Evolutionary conservation across 2,888 invertebrate species (phyloP).

Genomic region (Melanostoma mellinum): DNA sequence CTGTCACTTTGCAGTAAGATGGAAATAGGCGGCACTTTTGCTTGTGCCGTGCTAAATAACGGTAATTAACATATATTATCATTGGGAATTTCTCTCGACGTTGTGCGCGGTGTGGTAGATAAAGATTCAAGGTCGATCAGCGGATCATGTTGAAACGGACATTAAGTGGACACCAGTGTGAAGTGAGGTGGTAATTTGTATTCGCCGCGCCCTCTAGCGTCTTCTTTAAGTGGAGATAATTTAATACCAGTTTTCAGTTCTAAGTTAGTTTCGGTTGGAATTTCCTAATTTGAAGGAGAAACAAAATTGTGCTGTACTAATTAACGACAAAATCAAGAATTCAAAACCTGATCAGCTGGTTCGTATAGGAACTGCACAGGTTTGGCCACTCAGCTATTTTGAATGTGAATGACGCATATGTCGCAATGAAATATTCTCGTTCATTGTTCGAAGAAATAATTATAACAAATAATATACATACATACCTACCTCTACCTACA

Average conservation of each 20-base stretch:
- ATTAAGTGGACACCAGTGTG: constrained; percentile 15
- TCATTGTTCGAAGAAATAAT: constrained; percentile 52
- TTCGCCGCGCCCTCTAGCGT: constrained; percentile 10
- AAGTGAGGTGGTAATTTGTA: constrained; percentile 14
- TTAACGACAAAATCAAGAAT: constrained; percentile 48
- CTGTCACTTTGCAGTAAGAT: constrained; percentile 37
- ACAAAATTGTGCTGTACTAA: constrained; percentile 21
- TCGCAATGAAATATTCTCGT: constrained; percentile 44
- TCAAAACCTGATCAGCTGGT: constrained; percentile 64
- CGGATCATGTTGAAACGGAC: constrained; percentile 20
- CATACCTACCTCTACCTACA: neutral
- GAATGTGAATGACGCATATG: constrained; percentile 41
- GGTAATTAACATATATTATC: constrained; percentile 71
- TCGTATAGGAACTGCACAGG: constrained; percentile 55
- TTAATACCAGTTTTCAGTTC: constrained; percentile 28
- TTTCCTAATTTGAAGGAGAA: constrained; percentile 50
- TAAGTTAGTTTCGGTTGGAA: constrained; percentile 47
- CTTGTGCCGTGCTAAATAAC: constrained; percentile 67
- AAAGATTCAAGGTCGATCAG: constrained; percentile 66
- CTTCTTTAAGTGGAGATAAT: constrained; percentile 28
- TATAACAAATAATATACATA: constrained; percentile 21
- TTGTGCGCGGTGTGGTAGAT: constrained; percentile 14
- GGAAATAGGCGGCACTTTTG: constrained; percentile 67
- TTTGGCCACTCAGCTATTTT: constrained; percentile 34
- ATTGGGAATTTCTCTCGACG: constrained; percentile 57